Base-by-base conservation (phyloP, 2,888 invertebrate genomes). In the Notocelia uddmanniana region DNA sequence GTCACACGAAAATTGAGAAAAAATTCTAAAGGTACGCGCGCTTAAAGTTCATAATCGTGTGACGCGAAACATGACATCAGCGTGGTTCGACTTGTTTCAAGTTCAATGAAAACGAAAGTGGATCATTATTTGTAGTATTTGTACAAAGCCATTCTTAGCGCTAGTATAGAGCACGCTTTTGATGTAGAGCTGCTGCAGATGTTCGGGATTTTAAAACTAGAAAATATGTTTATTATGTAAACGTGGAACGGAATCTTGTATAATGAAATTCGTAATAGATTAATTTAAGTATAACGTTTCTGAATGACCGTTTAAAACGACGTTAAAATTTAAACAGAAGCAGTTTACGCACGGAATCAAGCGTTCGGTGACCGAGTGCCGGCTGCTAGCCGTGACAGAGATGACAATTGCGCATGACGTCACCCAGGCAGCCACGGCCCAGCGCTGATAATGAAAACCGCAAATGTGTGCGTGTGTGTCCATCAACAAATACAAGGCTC, bases 351-450 rank as follows among this genome's bases (percentile, higher is more conserved):
- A 80, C 71, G 74, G 75, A 78, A 78, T 75, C 77, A 76, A 78
- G 78, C 79, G 79, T 79, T 81, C 83, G 83, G 85, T 85, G 87
- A 86, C 86, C 84, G 84, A 88, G 83, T 87, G 83, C 76, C 81
- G 80, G 88, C 89, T 85, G 92, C 90, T 91, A 90, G 88, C 92
- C 91, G 82, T 91, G 91, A 89, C 89, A 89, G 86, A 87, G 87
- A 86, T 90, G 92, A 92, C 92, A 93, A 92, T 91, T 87, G 82
- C 75, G 83, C 78, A 82, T 93, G 92, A 93, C 93, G 93, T 93
- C 92, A 93, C 74, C 82, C 75, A 74, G 80, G 78, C 80, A 83
- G 79, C 79, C 80, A 75, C 74, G 73, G 75, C 71, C 73, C 75
- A 72, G 67, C 15, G 78, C 78, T 83, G 85, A 87, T 88, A 88